These are phyloP conservation scores for Willowsia nigromaculata DNA, from an alignment of 2,888 invertebrate species.

Conservation along the genomic window DNA sequence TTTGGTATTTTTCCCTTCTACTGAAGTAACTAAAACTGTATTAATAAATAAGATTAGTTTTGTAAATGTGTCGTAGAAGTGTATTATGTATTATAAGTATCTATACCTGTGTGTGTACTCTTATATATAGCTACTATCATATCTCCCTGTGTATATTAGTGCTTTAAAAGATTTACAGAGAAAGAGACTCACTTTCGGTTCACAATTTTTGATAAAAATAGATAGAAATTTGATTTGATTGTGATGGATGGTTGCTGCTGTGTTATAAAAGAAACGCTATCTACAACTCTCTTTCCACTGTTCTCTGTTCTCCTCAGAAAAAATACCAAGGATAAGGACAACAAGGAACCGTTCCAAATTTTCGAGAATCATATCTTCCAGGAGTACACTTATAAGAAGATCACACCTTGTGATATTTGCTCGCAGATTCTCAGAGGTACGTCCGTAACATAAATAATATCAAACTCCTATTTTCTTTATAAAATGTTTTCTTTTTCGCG, in stretches of 20 bases:
- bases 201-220: not conserved
- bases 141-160: not conserved
- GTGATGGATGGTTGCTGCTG: slow-evolving; percentile 64
- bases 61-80: not conserved
- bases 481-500: no score
- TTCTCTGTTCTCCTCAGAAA: slow-evolving; percentile 75
- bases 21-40: not conserved
- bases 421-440: slow-evolving; percentile 94
- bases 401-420: slow-evolving; percentile 96
- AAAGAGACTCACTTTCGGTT: not conserved
- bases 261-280: slow-evolving; percentile 51
- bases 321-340: slow-evolving; percentile 79
- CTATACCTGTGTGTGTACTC: not conserved
- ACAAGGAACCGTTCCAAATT: slow-evolving; percentile 82
- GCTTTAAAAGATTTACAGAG: not conserved
- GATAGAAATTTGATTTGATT: slow-evolving; percentile 53
- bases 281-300: slow-evolving; percentile 55
- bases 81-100: not conserved
- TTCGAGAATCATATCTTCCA: slow-evolving; percentile 92
- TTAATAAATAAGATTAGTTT: slow-evolving; percentile 4
- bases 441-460: no score
- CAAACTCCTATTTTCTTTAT: no score
- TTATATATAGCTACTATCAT: not conserved
- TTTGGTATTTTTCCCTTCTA: not conserved
- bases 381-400: slow-evolving; percentile 97